phyloP scores from a whole-genome alignment of 2,888 invertebrate genomes.

The Phymatocera aterrima region DNA sequence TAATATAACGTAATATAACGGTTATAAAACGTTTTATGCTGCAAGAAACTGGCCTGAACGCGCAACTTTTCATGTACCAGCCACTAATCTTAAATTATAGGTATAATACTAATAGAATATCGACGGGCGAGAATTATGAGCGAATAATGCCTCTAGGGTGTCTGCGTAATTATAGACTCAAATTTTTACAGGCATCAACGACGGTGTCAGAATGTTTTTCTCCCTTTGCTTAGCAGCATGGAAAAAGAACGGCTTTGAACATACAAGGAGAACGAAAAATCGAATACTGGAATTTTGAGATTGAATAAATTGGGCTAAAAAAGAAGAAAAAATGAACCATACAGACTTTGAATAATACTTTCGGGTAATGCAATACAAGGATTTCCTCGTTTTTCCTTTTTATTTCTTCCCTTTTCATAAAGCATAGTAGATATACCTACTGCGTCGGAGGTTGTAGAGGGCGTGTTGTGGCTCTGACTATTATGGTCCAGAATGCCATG shows the following conservation, averaged over 20 bases:
- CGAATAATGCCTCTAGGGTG: conserved; percentile 48
- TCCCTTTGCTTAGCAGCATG: neutral
- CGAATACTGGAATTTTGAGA: no score
- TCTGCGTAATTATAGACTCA: conserved; percentile 59
- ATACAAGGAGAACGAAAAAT: no score
- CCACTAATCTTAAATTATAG: conserved; percentile 58
- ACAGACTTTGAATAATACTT: no score
- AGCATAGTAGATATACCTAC: no score
- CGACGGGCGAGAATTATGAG: conserved; percentile 63
- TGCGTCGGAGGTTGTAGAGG: no score
- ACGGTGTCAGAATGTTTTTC: neutral
- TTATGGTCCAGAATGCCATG: neutral
- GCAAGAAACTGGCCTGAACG: neutral
- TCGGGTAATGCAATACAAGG: no score
- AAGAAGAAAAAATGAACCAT: no score
- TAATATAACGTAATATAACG: no score
- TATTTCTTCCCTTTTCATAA: no score
- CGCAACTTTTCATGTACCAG: conserved; percentile 44
- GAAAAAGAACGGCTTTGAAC: no score
- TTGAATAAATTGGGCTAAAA: no score
- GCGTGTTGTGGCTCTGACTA: neutral
- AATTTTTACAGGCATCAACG: conserved; percentile 36
- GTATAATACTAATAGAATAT: conserved; percentile 66
- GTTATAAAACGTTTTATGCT: neutral
- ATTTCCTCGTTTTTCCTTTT: no score